Conservation (phyloP, 2,797 vertebrate species). For the Enteromius fasciolatus region DNA sequence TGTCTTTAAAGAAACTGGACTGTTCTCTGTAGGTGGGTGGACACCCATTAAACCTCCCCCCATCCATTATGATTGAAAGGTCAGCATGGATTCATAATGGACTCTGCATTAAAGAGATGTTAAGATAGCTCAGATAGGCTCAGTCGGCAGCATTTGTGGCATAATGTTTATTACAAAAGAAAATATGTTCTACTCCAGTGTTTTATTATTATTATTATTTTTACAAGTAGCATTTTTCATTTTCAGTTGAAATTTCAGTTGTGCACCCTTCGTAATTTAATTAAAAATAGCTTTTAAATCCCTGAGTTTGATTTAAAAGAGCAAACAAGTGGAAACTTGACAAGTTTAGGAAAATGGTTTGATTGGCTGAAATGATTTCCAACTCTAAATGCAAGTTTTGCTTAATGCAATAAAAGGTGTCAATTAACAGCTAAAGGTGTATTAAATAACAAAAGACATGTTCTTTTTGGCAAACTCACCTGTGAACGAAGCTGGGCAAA, state of each 20-base stretch:
- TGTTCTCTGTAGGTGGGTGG: slow-evolving; percentile 27
- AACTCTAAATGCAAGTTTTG: background rate
- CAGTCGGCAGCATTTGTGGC: background rate
- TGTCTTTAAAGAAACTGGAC: slow-evolving; percentile 37
- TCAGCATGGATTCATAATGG: slow-evolving; percentile 15
- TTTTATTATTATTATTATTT: too few species aligned
- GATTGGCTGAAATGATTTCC: background rate
- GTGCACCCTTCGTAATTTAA: background rate
- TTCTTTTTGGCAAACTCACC: slow-evolving; percentile 70
- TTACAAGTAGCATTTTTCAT: too few species aligned
- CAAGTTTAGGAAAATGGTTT: too few species aligned
- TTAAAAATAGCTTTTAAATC: background rate
- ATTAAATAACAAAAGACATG: slow-evolving; percentile 4
- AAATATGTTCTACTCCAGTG: background rate
- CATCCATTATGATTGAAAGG: slow-evolving; percentile 49
- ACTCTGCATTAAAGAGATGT: background rate
- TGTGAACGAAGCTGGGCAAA: slow-evolving; percentile 78
- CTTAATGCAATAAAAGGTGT: background rate
- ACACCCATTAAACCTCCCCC: slow-evolving; percentile 43
- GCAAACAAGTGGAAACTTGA: too few species aligned
- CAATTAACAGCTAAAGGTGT: background rate
- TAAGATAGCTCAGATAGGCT: background rate
- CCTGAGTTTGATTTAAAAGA: background rate
- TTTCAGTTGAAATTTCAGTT: background rate
- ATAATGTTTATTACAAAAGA: background rate